Evolutionary conservation across 2,113 vertebrate species (phyloP), one percentile per base, ranked within the genome.

Genomic region (Ictalurus furcatus): DNA sequence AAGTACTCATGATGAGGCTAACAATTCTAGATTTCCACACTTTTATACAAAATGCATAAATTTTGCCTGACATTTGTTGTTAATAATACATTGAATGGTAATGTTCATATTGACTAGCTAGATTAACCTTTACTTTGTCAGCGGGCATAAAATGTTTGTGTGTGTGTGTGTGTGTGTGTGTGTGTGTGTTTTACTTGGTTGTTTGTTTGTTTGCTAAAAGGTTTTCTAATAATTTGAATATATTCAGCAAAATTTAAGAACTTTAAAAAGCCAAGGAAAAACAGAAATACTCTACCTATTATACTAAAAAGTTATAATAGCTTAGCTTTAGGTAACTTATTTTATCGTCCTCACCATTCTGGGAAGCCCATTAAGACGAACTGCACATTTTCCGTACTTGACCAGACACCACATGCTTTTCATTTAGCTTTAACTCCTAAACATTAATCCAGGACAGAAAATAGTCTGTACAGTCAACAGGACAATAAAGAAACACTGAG

Each of bases 371-470:
- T 91, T 90, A 91, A 81, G 86, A 91, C 85, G 88, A 88, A 92
- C 91, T 91, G 89, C 88, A 89, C 87, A 89, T 91, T 90, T 91
- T 90, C 88, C 87, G 30, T 58, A 79, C 30, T 87, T 88, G 83
- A 59, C 65, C 73, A 67, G 85, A 71, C 40, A 87, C 92, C 91
- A 93, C 91, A 91, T 92, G 92, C 85, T 90, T 90, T 91, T 73
- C 86, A 90, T 94, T 92, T 86, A 89, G 85, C 84, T 84, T 93
- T 90, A 93, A 91, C 89, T 90, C 87, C 56, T 90, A 91, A 91
- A 90, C 76, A 92, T 92, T 78, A 91, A 92, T 92, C 71, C 44
- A 79, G 65, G 85, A 79, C 69, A 90, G 87, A 87, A 90, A 93
- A 65, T 56, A 63, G 84, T 65, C 52, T 44, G 28, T 81, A 87